phyloP scores from a whole-genome alignment of 2,113 vertebrate species.

The Erinaceus europaeus region DNA sequence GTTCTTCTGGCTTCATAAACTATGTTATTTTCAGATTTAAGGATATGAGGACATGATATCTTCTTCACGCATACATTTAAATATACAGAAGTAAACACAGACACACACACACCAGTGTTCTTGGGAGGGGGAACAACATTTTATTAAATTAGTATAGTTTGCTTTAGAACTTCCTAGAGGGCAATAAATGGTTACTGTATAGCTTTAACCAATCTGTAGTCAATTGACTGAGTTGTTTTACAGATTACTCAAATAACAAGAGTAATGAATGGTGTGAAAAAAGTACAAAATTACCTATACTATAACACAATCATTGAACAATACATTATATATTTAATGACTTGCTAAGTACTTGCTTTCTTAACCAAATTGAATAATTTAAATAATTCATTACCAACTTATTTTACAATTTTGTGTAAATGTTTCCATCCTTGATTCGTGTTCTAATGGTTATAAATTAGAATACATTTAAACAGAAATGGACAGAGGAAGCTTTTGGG shows the following conservation, averaged over 20 bases:
- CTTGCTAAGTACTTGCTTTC: background rate
- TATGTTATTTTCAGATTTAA: background rate
- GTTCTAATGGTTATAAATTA: background rate
- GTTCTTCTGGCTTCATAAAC: background rate
- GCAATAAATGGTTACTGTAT: background rate
- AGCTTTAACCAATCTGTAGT: background rate
- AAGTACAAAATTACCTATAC: background rate
- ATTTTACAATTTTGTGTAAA: background rate
- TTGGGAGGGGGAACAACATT: background rate
- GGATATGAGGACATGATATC: background rate
- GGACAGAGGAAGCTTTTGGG: background rate
- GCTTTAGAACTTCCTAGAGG: conserved; percentile 5
- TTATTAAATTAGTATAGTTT: background rate
- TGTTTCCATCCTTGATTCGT: background rate
- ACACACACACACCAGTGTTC: background rate
- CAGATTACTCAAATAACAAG: background rate
- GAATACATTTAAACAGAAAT: background rate
- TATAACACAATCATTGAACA: background rate
- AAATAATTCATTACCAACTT: background rate
- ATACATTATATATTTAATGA: background rate
- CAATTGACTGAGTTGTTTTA: conserved; percentile 8
- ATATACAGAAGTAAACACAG: background rate
- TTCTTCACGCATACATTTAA: background rate
- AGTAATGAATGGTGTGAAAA: background rate
- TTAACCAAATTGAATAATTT: background rate